phyloP scores from a whole-genome alignment of 92 coral and sea anemone genomes.

The Bergia puertoricense region DNA sequence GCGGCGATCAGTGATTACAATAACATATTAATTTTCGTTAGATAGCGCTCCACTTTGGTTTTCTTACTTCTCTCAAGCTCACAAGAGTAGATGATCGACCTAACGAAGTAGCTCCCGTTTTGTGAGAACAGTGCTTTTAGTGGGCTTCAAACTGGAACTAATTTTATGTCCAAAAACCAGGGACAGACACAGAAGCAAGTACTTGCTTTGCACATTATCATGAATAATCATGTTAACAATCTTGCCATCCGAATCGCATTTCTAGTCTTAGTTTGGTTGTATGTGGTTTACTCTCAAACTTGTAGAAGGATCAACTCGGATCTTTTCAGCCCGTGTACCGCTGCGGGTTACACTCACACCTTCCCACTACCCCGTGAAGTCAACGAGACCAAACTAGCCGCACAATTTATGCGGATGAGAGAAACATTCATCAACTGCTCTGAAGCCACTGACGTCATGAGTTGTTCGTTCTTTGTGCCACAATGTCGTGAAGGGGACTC shows the following conservation, averaged over 20 bases:
- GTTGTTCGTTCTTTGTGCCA: slow-evolving; percentile 3
- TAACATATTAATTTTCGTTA: no score
- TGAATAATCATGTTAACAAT: neutral
- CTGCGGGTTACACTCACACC: neutral
- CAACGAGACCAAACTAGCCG: neutral
- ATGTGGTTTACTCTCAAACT: neutral
- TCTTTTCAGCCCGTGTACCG: neutral
- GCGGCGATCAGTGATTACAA: no score
- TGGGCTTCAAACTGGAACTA: no score
- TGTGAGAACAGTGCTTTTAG: no score
- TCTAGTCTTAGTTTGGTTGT: neutral
- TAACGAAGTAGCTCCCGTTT: no score
- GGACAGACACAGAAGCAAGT: no score
- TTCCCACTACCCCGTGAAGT: slow-evolving; percentile 1
- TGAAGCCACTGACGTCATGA: slow-evolving; percentile 5
- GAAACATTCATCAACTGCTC: slow-evolving; percentile 2
- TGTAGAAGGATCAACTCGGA: neutral
- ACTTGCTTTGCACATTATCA: neutral
- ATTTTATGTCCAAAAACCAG: no score
- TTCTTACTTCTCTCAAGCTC: no score
- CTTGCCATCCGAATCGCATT: neutral
- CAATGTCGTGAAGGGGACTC: neutral
- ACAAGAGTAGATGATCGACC: no score
- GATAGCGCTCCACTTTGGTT: no score
- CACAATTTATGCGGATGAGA: neutral